Evolutionary conservation across 2,888 invertebrate genomes (phyloP).

Genomic region (Thereva nobilitata): DNA sequence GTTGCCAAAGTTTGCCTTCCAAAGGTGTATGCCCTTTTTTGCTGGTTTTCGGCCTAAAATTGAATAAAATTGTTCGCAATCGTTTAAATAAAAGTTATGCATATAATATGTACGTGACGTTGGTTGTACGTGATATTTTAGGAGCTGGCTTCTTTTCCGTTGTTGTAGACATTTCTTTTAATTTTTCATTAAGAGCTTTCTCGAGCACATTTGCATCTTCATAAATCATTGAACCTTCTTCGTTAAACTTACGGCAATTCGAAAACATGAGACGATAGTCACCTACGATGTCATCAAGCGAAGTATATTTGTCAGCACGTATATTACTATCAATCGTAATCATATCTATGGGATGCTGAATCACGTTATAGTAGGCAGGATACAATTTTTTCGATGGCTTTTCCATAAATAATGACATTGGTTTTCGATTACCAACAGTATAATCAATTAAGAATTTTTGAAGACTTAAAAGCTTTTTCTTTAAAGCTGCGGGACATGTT

Average conservation of each 20-base stretch:
- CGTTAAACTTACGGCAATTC: conserved; percentile 96
- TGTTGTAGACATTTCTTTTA: conserved; percentile 72
- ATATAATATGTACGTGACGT: background rate
- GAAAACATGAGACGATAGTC: conserved; percentile 95
- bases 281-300: conserved; percentile 80
- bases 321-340: conserved; percentile 90
- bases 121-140: conserved; percentile 50
- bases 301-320: conserved; percentile 79
- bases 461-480: conserved; percentile 78
- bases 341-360: conserved; percentile 93
- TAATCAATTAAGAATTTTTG: conserved; percentile 76
- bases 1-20: conserved; percentile 78
- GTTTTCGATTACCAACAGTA: conserved; percentile 76
- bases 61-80: background rate
- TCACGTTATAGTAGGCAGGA: conserved; percentile 94
- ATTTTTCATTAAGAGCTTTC: conserved; percentile 78
- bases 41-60: conserved; percentile 19
- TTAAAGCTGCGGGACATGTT: conserved; percentile 59
- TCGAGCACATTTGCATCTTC: conserved; percentile 92
- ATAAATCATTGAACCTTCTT: conserved; percentile 93
- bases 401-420: conserved; percentile 92
- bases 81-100: background rate
- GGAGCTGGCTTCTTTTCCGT: conserved; percentile 54
- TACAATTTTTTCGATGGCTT: conserved; percentile 94
- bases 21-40: conserved; percentile 59